A percentile compares a stretch with the other conserved stretches of the same genome.
Conservation (phyloP, 2,797 vertebrate species). For the Argyrosomus regius region DNA sequence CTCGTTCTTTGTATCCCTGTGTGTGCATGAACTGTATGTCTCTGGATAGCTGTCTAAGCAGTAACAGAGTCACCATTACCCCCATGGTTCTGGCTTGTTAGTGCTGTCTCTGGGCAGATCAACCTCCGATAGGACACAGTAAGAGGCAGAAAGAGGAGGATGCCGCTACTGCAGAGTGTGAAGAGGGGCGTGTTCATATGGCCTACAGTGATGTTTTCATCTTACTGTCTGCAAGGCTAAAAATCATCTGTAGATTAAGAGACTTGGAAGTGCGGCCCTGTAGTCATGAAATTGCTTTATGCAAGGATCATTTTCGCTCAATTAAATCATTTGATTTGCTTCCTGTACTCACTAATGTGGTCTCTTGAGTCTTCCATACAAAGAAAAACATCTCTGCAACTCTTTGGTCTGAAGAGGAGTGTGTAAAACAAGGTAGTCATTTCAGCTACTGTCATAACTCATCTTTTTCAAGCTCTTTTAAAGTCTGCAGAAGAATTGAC, state of each 20-base stretch:
- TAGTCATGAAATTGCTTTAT: not conserved
- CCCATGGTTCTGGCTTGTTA: conserved; percentile 68
- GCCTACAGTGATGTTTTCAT: conserved; percentile 17
- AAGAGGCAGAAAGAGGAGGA: conserved; percentile 37
- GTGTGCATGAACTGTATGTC: conserved; percentile 37
- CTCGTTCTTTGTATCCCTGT: conserved; percentile 19
- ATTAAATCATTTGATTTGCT: not conserved
- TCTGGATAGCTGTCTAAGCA: conserved; percentile 69
- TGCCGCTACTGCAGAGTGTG: conserved; percentile 39
- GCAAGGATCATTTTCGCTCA: not conserved
- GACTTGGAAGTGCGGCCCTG: not conserved
- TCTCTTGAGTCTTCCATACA: not conserved
- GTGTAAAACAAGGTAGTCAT: conserved; percentile 6
- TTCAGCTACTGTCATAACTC: not conserved
- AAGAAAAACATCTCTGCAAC: not conserved
- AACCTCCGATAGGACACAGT: conserved; percentile 38
- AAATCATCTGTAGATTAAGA: not conserved
- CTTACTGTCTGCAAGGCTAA: not conserved
- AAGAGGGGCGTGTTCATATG: conserved; percentile 11
- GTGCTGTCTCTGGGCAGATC: conserved; percentile 78
- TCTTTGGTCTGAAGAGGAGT: not conserved
- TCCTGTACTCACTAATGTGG: not conserved
- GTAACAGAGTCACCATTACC: conserved; percentile 50
- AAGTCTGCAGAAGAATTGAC: conserved; percentile 26
- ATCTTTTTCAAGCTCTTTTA: not conserved